phyloP scores from a whole-genome alignment of 2,797 vertebrate genomes.

The Pantherophis alleghaniensis region DNA sequence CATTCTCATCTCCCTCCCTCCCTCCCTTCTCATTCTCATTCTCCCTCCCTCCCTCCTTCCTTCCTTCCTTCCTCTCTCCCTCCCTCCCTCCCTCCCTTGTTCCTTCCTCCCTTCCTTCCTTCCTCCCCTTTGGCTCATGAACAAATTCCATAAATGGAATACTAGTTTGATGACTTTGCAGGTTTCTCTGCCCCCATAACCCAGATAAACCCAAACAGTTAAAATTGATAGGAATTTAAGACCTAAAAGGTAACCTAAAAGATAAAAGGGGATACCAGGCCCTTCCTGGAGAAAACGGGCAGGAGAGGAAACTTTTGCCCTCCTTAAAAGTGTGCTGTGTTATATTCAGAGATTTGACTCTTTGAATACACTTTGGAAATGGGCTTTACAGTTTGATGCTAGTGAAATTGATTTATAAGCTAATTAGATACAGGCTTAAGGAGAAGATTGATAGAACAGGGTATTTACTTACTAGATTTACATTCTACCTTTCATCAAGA shows the following conservation, averaged over 20 bases:
- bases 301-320: neutral
- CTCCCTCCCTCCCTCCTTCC: too few relatives aligned
- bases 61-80: too few relatives aligned
- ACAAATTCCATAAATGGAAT: neutral
- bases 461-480: neutral
- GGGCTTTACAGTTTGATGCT: neutral
- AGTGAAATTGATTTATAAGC: neutral
- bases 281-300: neutral
- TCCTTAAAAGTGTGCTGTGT: neutral
- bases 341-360: neutral
- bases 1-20: too few relatives aligned
- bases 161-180: neutral
- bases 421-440: neutral
- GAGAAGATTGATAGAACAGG: neutral
- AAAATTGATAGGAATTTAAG: neutral
- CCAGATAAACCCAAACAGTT: neutral
- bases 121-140: neutral
- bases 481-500: neutral
- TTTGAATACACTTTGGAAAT: neutral
- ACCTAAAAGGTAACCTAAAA: neutral
- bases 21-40: too few relatives aligned
- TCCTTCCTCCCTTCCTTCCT: too few relatives aligned
- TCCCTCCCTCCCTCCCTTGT: too few relatives aligned
- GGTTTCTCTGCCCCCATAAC: neutral
- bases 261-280: neutral